Evolutionary conservation across 2,888 invertebrate genomes (phyloP).

Genomic region (Cryptophagus acutangulus): DNA sequence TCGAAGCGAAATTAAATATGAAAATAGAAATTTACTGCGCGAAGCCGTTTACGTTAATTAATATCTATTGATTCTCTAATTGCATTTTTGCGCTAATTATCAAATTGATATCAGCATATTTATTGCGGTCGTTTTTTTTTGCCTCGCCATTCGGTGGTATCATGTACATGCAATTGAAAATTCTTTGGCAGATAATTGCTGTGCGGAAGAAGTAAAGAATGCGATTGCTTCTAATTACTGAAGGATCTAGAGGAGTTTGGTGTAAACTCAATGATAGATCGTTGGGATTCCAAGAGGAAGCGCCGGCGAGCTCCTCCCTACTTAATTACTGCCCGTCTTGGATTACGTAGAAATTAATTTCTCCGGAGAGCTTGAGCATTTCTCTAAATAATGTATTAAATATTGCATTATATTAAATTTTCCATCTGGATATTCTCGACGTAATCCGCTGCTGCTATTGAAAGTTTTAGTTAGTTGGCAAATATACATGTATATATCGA

Average conservation of each 20-base stretch:
- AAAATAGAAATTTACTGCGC: no score
- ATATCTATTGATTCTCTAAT: no score
- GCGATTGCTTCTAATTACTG: constrained; percentile 34
- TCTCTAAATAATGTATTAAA: constrained; percentile 48
- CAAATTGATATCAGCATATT: no score
- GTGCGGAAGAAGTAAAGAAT: constrained; percentile 34
- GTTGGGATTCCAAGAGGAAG: constrained; percentile 41
- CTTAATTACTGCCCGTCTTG: constrained; percentile 50
- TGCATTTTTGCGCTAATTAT: no score
- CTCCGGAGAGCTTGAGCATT: constrained; percentile 39
- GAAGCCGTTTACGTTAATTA: no score
- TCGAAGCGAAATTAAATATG: no score
- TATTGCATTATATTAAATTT: constrained; percentile 49
- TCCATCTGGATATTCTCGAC: constrained; percentile 39
- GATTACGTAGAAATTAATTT: constrained; percentile 50
- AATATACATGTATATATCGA: no score
- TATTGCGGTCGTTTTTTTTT: no score
- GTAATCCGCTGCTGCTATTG: no score
- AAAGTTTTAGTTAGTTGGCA: no score
- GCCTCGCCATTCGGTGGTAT: constrained; percentile 4
- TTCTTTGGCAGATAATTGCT: constrained; percentile 26
- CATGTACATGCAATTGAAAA: constrained; percentile 25
- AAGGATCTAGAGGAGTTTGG: constrained; percentile 32
- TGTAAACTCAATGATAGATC: constrained; percentile 46
- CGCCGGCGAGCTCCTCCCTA: constrained; percentile 29